Evolutionary conservation across 2,113 vertebrate genomes (phyloP).

Genomic region (Paramormyrops kingsleyae): DNA sequence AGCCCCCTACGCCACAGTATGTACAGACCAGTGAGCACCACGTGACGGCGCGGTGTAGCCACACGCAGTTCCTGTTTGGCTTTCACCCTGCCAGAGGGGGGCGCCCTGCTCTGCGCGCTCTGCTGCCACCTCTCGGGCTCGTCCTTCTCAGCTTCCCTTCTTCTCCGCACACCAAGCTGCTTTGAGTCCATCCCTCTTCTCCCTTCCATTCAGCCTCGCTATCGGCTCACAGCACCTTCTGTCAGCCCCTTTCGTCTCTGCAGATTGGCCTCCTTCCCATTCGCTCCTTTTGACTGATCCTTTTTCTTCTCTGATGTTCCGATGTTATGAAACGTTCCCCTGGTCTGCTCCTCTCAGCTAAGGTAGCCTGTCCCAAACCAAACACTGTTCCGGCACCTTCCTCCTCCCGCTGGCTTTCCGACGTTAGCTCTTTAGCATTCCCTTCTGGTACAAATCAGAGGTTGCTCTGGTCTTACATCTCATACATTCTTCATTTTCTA

Average conservation of each 20-base stretch:
- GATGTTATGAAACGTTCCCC: neutral
- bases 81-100: neutral
- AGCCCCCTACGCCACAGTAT: neutral
- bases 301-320: neutral
- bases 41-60: neutral
- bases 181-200: neutral
- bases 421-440: neutral
- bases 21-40: neutral
- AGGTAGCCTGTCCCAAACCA: neutral
- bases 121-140: neutral
- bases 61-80: neutral
- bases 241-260: neutral
- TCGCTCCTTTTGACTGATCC: neutral
- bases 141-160: neutral
- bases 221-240: neutral
- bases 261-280: neutral
- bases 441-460: neutral
- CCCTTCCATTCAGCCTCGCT: neutral
- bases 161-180: neutral
- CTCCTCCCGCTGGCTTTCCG: neutral
- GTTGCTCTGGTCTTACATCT: neutral
- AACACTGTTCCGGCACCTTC: neutral
- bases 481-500: slow-evolving; percentile 4
- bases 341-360: neutral
- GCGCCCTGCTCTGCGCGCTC: neutral